Evolutionary conservation across 2,888 invertebrate genomes (phyloP), one percentile per base, ranked within the genome.

Genomic region (Ophion ellenae): DNA sequence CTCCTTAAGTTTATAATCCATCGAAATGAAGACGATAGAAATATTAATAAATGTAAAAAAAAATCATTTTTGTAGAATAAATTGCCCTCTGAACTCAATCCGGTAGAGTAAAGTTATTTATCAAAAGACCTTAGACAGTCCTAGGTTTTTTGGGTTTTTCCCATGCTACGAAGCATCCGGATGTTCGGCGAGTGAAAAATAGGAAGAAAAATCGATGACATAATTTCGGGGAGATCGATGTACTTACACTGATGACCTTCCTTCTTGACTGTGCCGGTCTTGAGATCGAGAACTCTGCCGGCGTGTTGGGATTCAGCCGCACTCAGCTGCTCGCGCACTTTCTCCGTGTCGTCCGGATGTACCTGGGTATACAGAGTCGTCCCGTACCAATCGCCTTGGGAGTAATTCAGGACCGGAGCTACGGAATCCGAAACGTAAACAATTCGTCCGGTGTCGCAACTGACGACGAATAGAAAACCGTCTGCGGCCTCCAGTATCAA

Each of bases 391-490:
- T 99, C 99, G 93, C 97, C 98, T 96, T 99, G 99, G 45, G 99
- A 97, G 93, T 99, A 98, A 94, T 99, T 99, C 81, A 99, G 96
- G 71, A 99, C 99, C 24, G 99, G 99, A 79, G 98, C 98, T 91
- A 99, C 98, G 63, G 99, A 99, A 95, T 99, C 99, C 74, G 99
- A 99, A 75, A 99, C 99, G 93, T 99, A 99, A 92, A 99, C 98
- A 87, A 99, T 97, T 90, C 99, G 96, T 4, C 99, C 99, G 14
- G 98, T 98, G 94, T 99, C 99, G 95, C 99, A 99, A 92, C 98
- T 98, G 64, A 98, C 98, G 69, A 99, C 99, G 94, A 98, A 98
- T 79, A 99, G 96, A 95, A 99, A 99, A 2, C 99, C 99, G 95
- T 99, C 99, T 17, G 99, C 99, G 53, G 99, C 99, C 95, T 99